Conservation (phyloP, 2,113 vertebrate genomes). For the Callipepla squamata region DNA sequence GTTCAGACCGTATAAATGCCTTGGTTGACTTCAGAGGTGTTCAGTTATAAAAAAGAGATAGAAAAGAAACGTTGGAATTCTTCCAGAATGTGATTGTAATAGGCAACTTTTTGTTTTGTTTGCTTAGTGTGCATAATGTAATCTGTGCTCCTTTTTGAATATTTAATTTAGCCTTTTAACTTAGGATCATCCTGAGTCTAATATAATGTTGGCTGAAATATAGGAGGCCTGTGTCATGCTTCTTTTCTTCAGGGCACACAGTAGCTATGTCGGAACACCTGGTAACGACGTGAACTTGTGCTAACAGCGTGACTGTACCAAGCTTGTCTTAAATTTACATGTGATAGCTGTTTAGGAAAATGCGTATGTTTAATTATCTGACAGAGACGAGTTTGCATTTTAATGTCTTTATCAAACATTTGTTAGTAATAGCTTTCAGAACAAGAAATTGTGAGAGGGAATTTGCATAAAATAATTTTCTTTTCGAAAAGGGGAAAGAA, state of each 20-base stretch:
- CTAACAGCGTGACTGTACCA: neutral
- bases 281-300: neutral
- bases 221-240: fast-evolving
- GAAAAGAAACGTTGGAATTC: neutral
- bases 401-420: neutral
- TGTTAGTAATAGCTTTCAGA: neutral
- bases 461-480: neutral
- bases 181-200: neutral
- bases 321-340: neutral
- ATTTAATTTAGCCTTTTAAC: neutral
- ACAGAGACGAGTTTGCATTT: neutral
- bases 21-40: neutral
- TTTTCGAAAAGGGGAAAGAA: neutral
- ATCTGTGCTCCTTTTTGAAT: neutral
- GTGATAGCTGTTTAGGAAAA: neutral
- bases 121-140: neutral
- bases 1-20: conserved; percentile 29
- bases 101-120: neutral
- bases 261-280: neutral
- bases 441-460: neutral
- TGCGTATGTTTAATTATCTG: neutral
- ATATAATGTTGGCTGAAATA: neutral
- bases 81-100: neutral
- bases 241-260: neutral
- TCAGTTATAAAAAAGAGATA: neutral